phyloP scores from a whole-genome alignment of 2,888 invertebrate species.

The Drosophila hawaiiensis region DNA sequence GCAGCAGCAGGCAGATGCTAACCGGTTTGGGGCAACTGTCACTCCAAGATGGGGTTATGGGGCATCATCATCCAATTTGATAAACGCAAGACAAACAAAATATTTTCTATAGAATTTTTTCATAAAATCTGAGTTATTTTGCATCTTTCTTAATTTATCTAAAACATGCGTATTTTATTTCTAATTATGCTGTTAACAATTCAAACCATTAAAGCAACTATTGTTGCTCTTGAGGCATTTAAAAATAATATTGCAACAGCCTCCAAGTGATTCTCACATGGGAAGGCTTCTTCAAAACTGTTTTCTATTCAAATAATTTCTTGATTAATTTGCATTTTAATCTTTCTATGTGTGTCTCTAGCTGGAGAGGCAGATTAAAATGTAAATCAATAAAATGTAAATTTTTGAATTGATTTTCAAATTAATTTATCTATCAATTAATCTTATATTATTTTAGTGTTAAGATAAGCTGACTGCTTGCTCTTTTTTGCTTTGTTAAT shows the following conservation, averaged over 20 bases:
- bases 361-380: background rate
- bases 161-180: too few relatives aligned
- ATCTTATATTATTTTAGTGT: background rate
- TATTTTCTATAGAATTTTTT: conserved; percentile 11
- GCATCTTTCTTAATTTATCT: background rate
- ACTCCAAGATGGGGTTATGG: background rate
- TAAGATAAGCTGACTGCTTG: background rate
- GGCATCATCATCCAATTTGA: conserved; percentile 27
- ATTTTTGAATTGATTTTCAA: background rate
- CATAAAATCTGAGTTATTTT: background rate
- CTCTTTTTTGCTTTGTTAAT: background rate
- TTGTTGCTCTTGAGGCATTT: background rate
- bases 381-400: background rate
- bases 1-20: conserved; percentile 5
- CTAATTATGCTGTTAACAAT: background rate
- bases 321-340: background rate
- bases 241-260: background rate
- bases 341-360: background rate
- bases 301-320: background rate
- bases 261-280: background rate
- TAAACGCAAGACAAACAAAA: conserved; percentile 40
- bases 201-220: background rate
- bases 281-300: background rate
- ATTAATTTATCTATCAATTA: background rate
- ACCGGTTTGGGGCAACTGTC: conserved; percentile 44